phyloP scores from a whole-genome alignment of 2,888 invertebrate species.

The Zeuzera pyrina region DNA sequence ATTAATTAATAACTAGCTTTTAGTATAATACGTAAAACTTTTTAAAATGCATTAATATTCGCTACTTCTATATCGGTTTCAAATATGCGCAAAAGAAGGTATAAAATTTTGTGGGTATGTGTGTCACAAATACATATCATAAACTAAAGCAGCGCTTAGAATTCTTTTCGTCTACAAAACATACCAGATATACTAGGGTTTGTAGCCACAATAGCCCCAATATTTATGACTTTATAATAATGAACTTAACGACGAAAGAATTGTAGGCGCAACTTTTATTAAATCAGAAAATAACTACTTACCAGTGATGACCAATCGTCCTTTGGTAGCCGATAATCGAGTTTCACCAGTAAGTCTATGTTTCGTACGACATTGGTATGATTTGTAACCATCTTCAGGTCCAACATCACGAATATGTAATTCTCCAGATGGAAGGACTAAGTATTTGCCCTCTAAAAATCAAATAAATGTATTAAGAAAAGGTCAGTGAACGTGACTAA shows the following conservation, averaged over 20 bases:
- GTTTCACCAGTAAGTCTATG: constrained; percentile 95
- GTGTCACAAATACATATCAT: too few relatives aligned
- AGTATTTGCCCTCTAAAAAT: constrained; percentile 89
- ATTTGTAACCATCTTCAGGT: constrained; percentile 94
- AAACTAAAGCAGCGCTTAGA: too few relatives aligned
- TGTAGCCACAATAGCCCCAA: too few relatives aligned
- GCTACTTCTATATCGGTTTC: too few relatives aligned
- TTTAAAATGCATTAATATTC: too few relatives aligned
- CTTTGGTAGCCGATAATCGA: constrained; percentile 92
- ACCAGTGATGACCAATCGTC: constrained; percentile 96
- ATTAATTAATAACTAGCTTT: too few relatives aligned
- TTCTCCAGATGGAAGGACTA: constrained; percentile 95
- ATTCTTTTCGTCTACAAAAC: too few relatives aligned
- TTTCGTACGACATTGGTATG: constrained; percentile 94
- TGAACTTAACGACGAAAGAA: constrained; percentile 16
- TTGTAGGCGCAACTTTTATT: constrained; percentile 18
- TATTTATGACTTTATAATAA: too few relatives aligned
- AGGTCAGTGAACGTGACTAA: constrained; percentile 4
- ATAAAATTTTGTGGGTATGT: too few relatives aligned
- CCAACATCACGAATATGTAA: constrained; percentile 96
- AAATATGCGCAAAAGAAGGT: too few relatives aligned
- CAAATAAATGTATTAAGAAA: constrained; percentile 12
- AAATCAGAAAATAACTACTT: constrained; percentile 59
- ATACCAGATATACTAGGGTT: too few relatives aligned
- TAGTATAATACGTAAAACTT: too few relatives aligned